These are phyloP conservation scores for Pycnonotus jocosus DNA, from an alignment of 2,113 vertebrate genomes.

Conservation along the genomic window DNA sequence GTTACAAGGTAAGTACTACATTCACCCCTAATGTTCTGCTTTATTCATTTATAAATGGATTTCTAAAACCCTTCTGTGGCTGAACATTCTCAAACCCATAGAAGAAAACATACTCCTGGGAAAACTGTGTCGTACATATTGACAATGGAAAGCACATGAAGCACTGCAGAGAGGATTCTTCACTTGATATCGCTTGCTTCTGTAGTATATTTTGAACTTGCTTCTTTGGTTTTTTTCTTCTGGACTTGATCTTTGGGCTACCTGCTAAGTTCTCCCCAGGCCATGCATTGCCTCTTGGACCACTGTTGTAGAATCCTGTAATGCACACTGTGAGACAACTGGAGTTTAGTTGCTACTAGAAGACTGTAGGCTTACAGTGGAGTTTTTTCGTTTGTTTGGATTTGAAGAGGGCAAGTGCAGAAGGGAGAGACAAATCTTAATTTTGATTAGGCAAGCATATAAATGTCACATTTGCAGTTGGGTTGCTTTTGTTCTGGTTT, in stretches of 20 bases:
- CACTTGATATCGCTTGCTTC: background rate
- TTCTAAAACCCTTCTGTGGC: background rate
- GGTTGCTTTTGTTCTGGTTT: background rate
- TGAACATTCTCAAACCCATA: background rate
- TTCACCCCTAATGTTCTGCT: background rate
- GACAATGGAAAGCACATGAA: background rate
- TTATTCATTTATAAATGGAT: background rate
- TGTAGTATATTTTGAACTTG: background rate
- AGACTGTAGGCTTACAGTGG: background rate
- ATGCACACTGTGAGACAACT: background rate
- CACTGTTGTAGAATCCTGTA: background rate
- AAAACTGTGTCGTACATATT: background rate
- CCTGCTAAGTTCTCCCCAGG: background rate
- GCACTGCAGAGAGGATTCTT: background rate
- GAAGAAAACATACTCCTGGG: background rate
- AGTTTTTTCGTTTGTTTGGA: background rate
- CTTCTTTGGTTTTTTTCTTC: background rate
- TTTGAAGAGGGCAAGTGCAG: background rate
- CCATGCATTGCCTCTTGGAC: background rate
- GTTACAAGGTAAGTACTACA: conserved; percentile 82
- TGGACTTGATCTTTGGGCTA: background rate
- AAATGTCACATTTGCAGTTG: background rate
- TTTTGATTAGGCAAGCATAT: background rate
- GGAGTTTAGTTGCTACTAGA: background rate
- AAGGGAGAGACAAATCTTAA: background rate